phyloP scores from a whole-genome alignment of 2,888 invertebrate genomes.

The Tinea pellionella region DNA sequence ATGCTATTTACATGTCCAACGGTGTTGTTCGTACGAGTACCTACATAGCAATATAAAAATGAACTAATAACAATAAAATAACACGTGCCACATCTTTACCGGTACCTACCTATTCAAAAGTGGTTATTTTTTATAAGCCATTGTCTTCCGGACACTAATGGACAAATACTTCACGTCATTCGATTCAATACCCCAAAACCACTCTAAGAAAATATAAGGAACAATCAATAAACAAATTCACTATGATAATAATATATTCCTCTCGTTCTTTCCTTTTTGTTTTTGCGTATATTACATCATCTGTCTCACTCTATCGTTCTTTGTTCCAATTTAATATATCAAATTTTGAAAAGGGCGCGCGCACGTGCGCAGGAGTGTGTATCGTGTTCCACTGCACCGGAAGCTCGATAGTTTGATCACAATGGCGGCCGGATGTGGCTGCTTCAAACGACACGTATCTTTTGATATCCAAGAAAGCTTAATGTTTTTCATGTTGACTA shows the following conservation, averaged over 20 bases:
- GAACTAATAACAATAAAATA: background rate
- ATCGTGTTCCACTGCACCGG: slow-evolving; percentile 69
- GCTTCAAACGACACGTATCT: slow-evolving; percentile 66
- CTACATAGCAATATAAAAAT: too few relatives aligned
- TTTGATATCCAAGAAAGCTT: slow-evolving; percentile 43
- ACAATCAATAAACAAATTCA: background rate
- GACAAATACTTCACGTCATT: background rate
- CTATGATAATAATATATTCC: background rate
- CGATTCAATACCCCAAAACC: background rate
- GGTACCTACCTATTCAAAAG: background rate
- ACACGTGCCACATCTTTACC: slow-evolving; percentile 1
- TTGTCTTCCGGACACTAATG: slow-evolving; percentile 19
- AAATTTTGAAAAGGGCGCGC: slow-evolving; percentile 60
- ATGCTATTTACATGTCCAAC: too few relatives aligned
- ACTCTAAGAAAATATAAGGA: background rate
- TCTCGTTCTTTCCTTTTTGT: background rate
- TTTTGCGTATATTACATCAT: background rate
- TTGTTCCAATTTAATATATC: slow-evolving; percentile 42
- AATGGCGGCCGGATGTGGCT: slow-evolving; percentile 66
- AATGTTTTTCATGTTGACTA: slow-evolving; percentile 50
- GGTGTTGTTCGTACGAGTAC: too few relatives aligned
- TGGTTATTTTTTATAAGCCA: slow-evolving; percentile 19
- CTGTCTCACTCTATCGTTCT: slow-evolving; percentile 23
- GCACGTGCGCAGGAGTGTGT: slow-evolving; percentile 69
- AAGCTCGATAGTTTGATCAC: slow-evolving; percentile 56